Evolutionary conservation across 1,140 invertebrate species (phyloP).

Genomic region (Drosophila lacertosa): DNA sequence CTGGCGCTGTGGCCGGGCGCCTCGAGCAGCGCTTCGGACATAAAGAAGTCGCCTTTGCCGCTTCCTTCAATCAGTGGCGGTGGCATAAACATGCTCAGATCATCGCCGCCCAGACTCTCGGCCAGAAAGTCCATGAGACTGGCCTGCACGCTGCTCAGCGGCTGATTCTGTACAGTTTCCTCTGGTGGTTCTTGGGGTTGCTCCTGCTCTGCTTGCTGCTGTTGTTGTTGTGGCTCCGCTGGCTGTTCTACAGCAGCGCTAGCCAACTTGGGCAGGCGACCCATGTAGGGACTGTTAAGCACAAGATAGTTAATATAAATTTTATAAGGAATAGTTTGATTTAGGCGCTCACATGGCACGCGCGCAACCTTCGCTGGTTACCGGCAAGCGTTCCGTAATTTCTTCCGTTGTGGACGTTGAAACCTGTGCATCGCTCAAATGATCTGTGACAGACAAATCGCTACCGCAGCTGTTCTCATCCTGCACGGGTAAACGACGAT

Average conservation of each 20-base stretch:
- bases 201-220: conserved; percentile 2
- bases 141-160: conserved; percentile 71
- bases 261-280: conserved; percentile 56
- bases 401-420: conserved; percentile 28
- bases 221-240: background rate
- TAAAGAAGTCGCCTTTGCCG: conserved; percentile 72
- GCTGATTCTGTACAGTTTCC: conserved; percentile 31
- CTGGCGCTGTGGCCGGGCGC: conserved; percentile 32
- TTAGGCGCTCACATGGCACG: conserved; percentile 62
- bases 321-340: background rate
- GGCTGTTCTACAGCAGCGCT: background rate
- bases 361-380: conserved; percentile 56
- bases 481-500: conserved; percentile 29
- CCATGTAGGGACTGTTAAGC: conserved; percentile 72
- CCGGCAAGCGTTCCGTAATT: background rate
- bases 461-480: conserved; percentile 68
- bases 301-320: background rate
- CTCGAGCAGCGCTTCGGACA: conserved; percentile 58
- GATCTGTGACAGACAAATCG: conserved; percentile 62
- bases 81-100: conserved; percentile 72
- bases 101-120: conserved; percentile 69
- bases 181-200: conserved; percentile 10
- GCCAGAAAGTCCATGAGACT: conserved; percentile 79
- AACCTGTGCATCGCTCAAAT: conserved; percentile 31
- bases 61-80: conserved; percentile 52